Evolutionary conservation across 1,140 invertebrate species (phyloP).

Genomic region (Anagrus nilaparvatae): DNA sequence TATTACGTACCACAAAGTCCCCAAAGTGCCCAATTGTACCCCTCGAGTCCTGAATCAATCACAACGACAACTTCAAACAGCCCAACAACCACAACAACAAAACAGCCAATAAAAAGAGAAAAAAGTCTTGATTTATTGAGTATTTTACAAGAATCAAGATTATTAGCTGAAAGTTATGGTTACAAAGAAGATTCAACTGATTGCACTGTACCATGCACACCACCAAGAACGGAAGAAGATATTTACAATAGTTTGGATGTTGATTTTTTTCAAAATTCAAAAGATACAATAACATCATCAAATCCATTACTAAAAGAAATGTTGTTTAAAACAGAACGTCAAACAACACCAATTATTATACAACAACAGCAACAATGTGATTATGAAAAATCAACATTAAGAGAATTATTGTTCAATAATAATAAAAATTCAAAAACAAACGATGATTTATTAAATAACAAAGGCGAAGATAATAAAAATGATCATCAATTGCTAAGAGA

Average conservation of each 20-base stretch:
- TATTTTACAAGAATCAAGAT: slow-evolving; percentile 41
- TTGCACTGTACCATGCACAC: slow-evolving; percentile 39
- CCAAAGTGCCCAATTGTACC: slow-evolving; percentile 44
- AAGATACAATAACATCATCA: slow-evolving; percentile 28
- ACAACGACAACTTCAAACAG: neutral
- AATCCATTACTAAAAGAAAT: slow-evolving; percentile 33
- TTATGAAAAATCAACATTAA: slow-evolving; percentile 27
- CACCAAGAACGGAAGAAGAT: slow-evolving; percentile 37
- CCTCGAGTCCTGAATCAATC: slow-evolving; percentile 38
- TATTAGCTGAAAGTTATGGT: slow-evolving; percentile 38
- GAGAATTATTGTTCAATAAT: slow-evolving; percentile 29
- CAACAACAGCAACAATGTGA: slow-evolving; percentile 13
- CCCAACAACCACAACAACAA: slow-evolving; percentile 13
- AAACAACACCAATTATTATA: slow-evolving; percentile 19
- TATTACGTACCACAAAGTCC: slow-evolving; percentile 42
- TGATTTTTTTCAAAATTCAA: slow-evolving; percentile 39
- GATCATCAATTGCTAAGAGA: slow-evolving; percentile 72
- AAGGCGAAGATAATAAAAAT: slow-evolving; percentile 29
- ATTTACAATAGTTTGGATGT: slow-evolving; percentile 39
- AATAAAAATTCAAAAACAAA: neutral
- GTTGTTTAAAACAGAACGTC: slow-evolving; percentile 28
- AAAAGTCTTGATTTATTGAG: slow-evolving; percentile 40
- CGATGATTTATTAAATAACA: slow-evolving; percentile 1
- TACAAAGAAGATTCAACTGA: slow-evolving; percentile 40
- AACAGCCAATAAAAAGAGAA: slow-evolving; percentile 43